Conservation (phyloP, 1,140 invertebrate genomes). For the Oppia nitens region DNA sequence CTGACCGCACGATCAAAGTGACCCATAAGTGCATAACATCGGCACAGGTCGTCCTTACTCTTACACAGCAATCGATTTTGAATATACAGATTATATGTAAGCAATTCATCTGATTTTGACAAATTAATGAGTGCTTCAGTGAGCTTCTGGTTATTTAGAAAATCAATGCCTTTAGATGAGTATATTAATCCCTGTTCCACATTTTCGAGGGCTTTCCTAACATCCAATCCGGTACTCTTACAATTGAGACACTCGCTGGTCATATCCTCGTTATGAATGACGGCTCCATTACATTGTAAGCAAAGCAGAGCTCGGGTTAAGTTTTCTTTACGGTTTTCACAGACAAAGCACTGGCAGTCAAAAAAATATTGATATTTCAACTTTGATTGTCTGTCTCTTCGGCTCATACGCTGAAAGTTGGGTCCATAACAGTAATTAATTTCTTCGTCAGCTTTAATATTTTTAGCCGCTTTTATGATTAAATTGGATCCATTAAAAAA, state of each 20-base stretch:
- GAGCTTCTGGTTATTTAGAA: neutral
- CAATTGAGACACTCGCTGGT: neutral
- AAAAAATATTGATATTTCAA: constrained; percentile 75
- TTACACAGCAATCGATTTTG: neutral
- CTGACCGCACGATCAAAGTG: constrained; percentile 3
- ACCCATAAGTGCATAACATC: constrained; percentile 7
- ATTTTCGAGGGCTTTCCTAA: neutral
- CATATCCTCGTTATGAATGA: neutral
- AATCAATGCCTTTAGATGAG: neutral
- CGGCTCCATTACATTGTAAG: neutral
- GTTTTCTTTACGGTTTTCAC: constrained; percentile 26
- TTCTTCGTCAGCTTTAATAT: constrained; percentile 39
- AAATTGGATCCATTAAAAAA: constrained; percentile 27
- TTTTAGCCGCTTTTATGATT: constrained; percentile 37
- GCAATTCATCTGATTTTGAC: neutral
- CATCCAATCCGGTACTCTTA: neutral
- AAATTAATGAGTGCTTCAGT: neutral
- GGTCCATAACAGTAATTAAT: constrained; percentile 60
- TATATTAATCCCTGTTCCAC: neutral
- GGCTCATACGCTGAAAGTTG: constrained; percentile 48
- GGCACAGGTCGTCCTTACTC: neutral
- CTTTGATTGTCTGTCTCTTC: constrained; percentile 38
- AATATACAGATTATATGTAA: neutral
- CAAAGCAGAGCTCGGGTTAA: neutral
- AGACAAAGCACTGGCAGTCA: constrained; percentile 58